phyloP scores from a whole-genome alignment of 1,140 invertebrate genomes.

The Adelges cooleyi region DNA sequence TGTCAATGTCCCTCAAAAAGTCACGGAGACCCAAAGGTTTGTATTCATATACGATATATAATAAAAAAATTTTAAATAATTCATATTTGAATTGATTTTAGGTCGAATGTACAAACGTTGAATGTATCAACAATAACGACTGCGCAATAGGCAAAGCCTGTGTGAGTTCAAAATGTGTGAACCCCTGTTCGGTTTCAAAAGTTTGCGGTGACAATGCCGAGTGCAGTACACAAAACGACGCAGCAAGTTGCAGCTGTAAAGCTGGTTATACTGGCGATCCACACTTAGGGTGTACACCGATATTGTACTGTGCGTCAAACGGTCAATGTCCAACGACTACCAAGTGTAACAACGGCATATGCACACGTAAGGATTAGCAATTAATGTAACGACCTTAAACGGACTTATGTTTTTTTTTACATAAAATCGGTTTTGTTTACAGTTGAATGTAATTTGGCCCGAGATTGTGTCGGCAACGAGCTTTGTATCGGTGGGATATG shows the following conservation, averaged over 20 bases:
- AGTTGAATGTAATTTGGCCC: slow-evolving; percentile 58
- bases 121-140: slow-evolving; percentile 39
- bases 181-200: slow-evolving; percentile 40
- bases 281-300: slow-evolving; percentile 38
- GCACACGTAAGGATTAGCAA: slow-evolving; percentile 46
- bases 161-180: slow-evolving; percentile 38
- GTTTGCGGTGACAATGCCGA: slow-evolving; percentile 41
- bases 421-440: slow-evolving; percentile 35
- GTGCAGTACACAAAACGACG: slow-evolving; percentile 38
- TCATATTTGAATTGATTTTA: slow-evolving; percentile 28
- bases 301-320: slow-evolving; percentile 44
- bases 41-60: slow-evolving; percentile 57
- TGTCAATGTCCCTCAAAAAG: slow-evolving; percentile 75
- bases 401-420: too few species aligned
- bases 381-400: too few species aligned
- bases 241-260: slow-evolving; percentile 62
- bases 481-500: slow-evolving; percentile 67
- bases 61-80: background rate
- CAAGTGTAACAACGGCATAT: slow-evolving; percentile 68
- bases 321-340: slow-evolving; percentile 66
- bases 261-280: slow-evolving; percentile 75
- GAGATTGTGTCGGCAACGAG: slow-evolving; percentile 70
- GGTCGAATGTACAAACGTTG: slow-evolving; percentile 54
- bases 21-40: slow-evolving; percentile 70
- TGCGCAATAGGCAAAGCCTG: slow-evolving; percentile 39